Base-by-base conservation (phyloP, 23 tunicate genomes). In the Corella eumyota region DNA sequence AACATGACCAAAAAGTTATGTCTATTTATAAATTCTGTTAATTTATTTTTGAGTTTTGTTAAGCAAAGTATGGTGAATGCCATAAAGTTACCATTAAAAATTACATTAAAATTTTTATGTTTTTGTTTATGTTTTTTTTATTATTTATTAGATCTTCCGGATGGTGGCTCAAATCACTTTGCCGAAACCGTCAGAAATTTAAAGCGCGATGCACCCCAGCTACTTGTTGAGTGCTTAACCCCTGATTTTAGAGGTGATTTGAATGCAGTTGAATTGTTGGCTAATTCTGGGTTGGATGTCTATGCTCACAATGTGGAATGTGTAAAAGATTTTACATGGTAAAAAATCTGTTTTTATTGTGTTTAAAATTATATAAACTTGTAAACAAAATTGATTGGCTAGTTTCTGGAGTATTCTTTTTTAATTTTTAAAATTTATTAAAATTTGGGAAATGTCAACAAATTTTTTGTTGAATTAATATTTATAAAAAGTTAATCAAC, bases 281-380 rank as follows among this genome's bases (percentile, higher is more conserved):
- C 98, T 4, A 92, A 50, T 15, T 92, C 83, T 47, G 98, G 98
- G 6, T 62, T 92, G 17, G 98, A 92, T 62, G 98, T 92, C 0
- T 92, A 72, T 46, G 93, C 98, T 3, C 98, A 92, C 50, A 92
- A 92, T 59, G 64, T 92, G 30, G 98, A 92, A 61, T 81, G 92
- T 62, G 98, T 92, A 2, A 67, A 77, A 30, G 76, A 71, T 33
- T 73, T 69, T 20, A 77, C 96, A 28, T 68, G 81, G 96, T 87
- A 63, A 3, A 15, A 30, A 30, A 30, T 17, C 17, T 53, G 49
- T 28, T 19, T 23, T 30, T 21, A 60, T n/a, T n/a, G n/a, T n/a
- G n/a, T n/a, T n/a, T n/a, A n/a, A n/a, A n/a, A n/a, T n/a, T 54
- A 13, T 17, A 17, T 54, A 13, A 17, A 54, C 19, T 9, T 20